Evolutionary conservation across 2,888 invertebrate genomes (phyloP), one percentile per base, ranked within the genome.

Genomic region (Osmoderma eremita): DNA sequence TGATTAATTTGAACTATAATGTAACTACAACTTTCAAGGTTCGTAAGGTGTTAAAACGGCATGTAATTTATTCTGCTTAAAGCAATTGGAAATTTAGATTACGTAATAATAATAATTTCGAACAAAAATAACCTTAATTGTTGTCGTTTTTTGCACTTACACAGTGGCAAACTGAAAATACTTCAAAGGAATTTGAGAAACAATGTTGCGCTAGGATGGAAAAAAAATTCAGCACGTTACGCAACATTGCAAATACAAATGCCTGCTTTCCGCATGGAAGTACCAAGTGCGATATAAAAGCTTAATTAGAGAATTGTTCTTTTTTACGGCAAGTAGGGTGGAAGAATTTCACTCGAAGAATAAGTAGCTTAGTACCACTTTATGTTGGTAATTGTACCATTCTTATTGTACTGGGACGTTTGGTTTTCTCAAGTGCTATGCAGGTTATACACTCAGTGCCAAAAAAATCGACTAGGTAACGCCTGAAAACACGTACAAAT

Each of bases 231-330:
- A n/a, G n/a, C n/a, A n/a, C 24, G 15, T 42, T 42, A 20, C 20
- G 36, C 13, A 30, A 54, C 54, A 54, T 38, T 30, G 30, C 6
- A 10, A 6, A 54, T 39, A 39, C 24, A 58, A 58, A 58, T 42
- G 20, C 15, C 2, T 8, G 5, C 8, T 24, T 42, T 22, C 12
- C 45, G 12, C 13, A n/a, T 5, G 12, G 24, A 30, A 45, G 24
- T 24, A 15, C 8, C 17, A 45, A 45, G 58, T 30, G 42, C 24
- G 22, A 58, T 45, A 58, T 24, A 42, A 45, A 42, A 39, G 42
- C 58, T 30, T 58, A 58, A 58, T 58, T 58, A 42, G 22, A 24
- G 42, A 15, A 42, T 45, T 58, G 58, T 58, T 45, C 24, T 15
- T 42, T 24, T 13, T 13, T 15, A 1, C 10, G 3, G 3, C 8